Evolutionary conservation across 2,113 vertebrate species (phyloP).

Genomic region (Pelecanus crispus): DNA sequence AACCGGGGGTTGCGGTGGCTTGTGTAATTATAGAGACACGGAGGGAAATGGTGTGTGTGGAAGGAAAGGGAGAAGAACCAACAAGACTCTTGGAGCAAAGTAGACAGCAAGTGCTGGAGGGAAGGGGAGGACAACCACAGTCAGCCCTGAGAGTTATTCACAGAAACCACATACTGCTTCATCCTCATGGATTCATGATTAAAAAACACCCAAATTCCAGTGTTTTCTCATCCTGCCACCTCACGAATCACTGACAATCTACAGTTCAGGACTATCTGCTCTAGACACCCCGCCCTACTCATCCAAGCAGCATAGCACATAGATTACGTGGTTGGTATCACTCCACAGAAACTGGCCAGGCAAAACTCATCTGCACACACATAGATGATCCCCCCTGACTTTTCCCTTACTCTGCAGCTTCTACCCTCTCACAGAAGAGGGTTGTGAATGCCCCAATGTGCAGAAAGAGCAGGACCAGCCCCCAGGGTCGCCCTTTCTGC

Average conservation of each 20-base stretch:
- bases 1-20: neutral
- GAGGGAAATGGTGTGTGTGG: neutral
- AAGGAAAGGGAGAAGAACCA: neutral
- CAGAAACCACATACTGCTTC: neutral
- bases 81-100: neutral
- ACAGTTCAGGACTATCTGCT: neutral
- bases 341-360: neutral
- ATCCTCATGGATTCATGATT: neutral
- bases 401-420: neutral
- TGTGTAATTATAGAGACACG: neutral
- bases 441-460: neutral
- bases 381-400: accelerated
- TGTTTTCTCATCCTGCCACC: neutral
- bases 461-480: neutral
- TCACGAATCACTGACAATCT: neutral
- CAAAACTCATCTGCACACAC: neutral
- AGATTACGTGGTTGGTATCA: too few relatives aligned
- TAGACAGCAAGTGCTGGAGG: neutral
- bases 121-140: neutral
- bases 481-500: neutral
- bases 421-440: neutral
- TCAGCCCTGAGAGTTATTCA: neutral
- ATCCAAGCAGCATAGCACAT: neutral
- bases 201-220: neutral
- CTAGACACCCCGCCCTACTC: neutral